Conservation (phyloP, 2,797 vertebrate genomes). For the Cuniculus paca region DNA sequence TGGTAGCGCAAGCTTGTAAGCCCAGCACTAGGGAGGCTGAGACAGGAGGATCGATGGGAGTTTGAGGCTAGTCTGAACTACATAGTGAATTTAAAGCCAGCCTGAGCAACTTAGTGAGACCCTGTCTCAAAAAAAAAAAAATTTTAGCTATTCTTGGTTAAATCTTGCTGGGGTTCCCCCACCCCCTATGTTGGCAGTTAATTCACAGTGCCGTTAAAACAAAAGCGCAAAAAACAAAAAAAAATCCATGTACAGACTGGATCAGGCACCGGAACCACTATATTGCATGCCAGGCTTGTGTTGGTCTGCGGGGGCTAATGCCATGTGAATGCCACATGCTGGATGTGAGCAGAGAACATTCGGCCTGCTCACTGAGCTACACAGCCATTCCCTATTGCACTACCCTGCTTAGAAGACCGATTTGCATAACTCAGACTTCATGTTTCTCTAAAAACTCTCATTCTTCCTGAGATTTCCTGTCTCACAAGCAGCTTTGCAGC, state of each 20-base stretch:
- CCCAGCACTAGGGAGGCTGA: no score
- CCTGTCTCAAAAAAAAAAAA: conserved; percentile 16
- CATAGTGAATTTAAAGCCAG: no score
- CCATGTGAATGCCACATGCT: fast-evolving
- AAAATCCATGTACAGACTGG: neutral
- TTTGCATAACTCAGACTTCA: neutral
- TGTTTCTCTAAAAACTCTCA: conserved; percentile 7
- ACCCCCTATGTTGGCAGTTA: neutral
- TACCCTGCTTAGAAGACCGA: neutral
- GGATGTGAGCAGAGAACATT: fast-evolving
- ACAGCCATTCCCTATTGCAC: neutral
- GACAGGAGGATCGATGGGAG: no score
- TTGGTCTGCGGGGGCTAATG: neutral
- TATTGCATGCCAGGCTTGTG: neutral
- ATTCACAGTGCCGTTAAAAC: neutral
- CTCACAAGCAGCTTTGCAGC: conserved; percentile 40
- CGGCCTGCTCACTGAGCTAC: neutral
- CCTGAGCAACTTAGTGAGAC: no score
- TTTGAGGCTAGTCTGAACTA: no score
- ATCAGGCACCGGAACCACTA: neutral
- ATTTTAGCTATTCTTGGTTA: conserved; percentile 28
- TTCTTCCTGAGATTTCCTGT: conserved; percentile 62
- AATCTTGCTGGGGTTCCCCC: neutral
- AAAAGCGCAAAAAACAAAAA: conserved; percentile 33
- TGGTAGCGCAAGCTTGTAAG: no score